Evolutionary conservation across 2,113 vertebrate species (phyloP).

Genomic region (Eidolon helvum): DNA sequence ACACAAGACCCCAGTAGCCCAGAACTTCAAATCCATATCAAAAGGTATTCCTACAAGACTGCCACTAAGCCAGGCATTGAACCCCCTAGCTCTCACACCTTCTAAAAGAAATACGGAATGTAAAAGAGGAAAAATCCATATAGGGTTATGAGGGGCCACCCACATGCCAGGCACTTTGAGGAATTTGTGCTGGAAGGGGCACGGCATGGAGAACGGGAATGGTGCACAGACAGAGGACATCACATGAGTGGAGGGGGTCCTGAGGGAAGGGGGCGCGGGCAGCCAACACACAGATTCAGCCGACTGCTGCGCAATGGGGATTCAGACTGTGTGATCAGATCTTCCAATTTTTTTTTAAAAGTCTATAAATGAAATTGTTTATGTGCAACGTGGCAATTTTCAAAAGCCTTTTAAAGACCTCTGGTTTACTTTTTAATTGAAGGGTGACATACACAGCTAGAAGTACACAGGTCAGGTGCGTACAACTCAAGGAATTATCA

Average conservation of each 20-base stretch:
- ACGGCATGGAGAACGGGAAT: too few relatives aligned
- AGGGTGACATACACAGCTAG: not conserved
- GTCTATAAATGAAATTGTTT: not conserved
- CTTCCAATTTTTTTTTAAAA: not conserved
- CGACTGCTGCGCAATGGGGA: not conserved
- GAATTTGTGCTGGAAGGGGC: not conserved
- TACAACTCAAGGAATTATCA: not conserved
- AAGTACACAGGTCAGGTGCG: not conserved
- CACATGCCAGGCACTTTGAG: not conserved
- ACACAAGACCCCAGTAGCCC: not conserved
- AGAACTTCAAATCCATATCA: not conserved
- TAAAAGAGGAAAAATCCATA: too few relatives aligned
- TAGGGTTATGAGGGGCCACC: not conserved
- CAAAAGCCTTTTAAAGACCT: not conserved
- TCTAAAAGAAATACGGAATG: not conserved
- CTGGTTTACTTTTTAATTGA: not conserved
- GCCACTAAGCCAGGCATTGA: not conserved
- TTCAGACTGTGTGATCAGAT: not conserved
- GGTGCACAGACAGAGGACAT: not conserved
- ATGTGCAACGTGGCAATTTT: not conserved
- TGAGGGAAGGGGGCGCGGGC: accelerated
- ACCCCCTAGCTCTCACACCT: not conserved
- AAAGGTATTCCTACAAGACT: not conserved
- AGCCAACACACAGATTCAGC: not conserved
- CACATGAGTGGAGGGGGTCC: accelerated